Evolutionary conservation across 53 echinoderm and acorn worm species (phyloP), one percentile per base, ranked within the genome.

Genomic region (Echinarachnius parma): DNA sequence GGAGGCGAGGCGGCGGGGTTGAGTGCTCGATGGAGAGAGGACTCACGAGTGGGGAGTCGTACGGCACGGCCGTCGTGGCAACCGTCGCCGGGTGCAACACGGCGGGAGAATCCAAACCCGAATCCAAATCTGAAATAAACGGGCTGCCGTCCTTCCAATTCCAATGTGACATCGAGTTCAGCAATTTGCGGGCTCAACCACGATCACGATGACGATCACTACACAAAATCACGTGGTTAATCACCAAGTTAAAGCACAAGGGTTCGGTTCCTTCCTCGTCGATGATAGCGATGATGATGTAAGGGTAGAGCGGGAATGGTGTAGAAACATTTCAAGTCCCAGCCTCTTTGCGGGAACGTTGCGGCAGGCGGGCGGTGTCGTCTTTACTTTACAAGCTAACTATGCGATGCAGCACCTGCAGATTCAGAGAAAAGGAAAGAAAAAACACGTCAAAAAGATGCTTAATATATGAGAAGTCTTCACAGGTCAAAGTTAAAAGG

Each of bases 1-100:
- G 55, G 55, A 56, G 57, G 56, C 56, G 74, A 55, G 37, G 74
- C 55, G 35, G 74, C n/a, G n/a, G 74, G 74, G 57, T 72, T 72
- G 74, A 56, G 74, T 72, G 74, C 74, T 72, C 74, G 74, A 72
- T 57, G 74, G 23, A 39, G 57, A 72, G 33, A n/a, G 24, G 74
- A 72, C 74, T 72, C 74, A 72, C 74, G 27, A 57, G 35, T 23
- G 53, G 37, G 33, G 34, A 23, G 39, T 56, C 74, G 26, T 39
- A 23, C 33, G 55, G 16, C 18, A 57, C 27, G 4, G 46, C 26
- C 45, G 48, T 23, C 15, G 28, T 29, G 26, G 47, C 22, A 21
- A 50, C 52, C 10, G 47, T 42, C 29, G 55, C 14, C 56, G 57
- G 74, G 50, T 20, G 21, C 37, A 72, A 34, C 74, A 56, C 46